These are phyloP conservation scores for Ophioninae sp. DNA, from an alignment of 2,888 invertebrate species.

Conservation along the genomic window DNA sequence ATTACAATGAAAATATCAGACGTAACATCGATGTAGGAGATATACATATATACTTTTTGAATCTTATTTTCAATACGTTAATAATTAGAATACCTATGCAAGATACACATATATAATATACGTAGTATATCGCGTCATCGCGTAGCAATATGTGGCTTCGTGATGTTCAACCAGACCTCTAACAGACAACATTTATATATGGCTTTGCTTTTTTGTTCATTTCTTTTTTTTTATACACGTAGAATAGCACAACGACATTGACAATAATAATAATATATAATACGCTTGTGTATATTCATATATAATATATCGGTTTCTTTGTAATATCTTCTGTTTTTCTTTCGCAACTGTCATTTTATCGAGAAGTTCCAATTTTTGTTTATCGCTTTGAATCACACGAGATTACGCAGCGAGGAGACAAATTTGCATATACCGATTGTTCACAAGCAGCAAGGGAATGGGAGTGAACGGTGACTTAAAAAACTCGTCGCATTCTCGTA, in stretches of 20 bases:
- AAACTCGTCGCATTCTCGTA: slow-evolving; percentile 52
- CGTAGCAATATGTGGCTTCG: slow-evolving; percentile 65
- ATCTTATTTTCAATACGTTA: slow-evolving; percentile 67
- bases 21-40: slow-evolving; percentile 73
- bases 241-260: slow-evolving; percentile 72
- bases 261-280: slow-evolving; percentile 64
- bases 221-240: slow-evolving; percentile 66
- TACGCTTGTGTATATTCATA: slow-evolving; percentile 43
- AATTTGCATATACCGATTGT: slow-evolving; percentile 2
- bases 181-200: slow-evolving; percentile 75
- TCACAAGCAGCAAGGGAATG: slow-evolving; percentile 16
- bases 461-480: neutral
- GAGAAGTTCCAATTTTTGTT: slow-evolving; percentile 33
- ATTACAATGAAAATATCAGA: slow-evolving; percentile 76
- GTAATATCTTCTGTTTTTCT: slow-evolving; percentile 35
- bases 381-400: slow-evolving; percentile 8
- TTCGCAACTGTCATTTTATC: slow-evolving; percentile 47
- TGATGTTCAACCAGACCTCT: slow-evolving; percentile 71
- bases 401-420: slow-evolving; percentile 7
- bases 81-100: slow-evolving; percentile 68
- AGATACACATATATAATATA: slow-evolving; percentile 68
- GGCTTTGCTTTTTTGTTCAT: slow-evolving; percentile 68
- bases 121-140: slow-evolving; percentile 27
- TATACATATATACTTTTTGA: slow-evolving; percentile 47
- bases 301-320: slow-evolving; percentile 43